These are phyloP conservation scores for Lepidothrix coronata DNA, from an alignment of 2,113 vertebrate species.

Conservation along the genomic window DNA sequence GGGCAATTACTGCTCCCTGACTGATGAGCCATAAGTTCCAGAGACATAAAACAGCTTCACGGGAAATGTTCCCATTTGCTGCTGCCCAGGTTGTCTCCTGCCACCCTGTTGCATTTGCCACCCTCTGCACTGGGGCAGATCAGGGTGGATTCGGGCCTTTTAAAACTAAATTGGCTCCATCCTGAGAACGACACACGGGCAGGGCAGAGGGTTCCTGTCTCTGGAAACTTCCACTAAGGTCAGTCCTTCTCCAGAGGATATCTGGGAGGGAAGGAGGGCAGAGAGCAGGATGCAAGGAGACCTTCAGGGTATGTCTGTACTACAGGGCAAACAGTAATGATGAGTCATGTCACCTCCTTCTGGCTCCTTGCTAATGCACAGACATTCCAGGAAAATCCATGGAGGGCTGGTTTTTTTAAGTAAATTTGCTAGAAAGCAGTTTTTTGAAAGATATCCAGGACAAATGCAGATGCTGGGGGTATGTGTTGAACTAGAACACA, in stretches of 20 bases:
- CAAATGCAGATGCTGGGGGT: not conserved
- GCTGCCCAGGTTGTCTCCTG: not conserved
- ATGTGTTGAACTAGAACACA: not conserved
- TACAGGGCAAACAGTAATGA: not conserved
- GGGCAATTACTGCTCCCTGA: not conserved
- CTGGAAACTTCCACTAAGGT: not conserved
- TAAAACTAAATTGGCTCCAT: not conserved
- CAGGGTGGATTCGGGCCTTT: not conserved
- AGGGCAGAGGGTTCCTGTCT: not conserved
- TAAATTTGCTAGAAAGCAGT: not conserved
- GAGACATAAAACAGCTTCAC: not conserved
- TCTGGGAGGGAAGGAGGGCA: not conserved
- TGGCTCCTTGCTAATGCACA: rapidly evolving
- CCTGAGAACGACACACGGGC: not conserved
- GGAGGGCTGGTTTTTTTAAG: not conserved
- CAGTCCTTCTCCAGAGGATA: not conserved
- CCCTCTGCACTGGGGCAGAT: not conserved
- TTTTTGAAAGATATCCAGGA: not conserved
- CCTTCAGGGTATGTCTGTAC: not conserved
- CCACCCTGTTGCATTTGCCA: not conserved
- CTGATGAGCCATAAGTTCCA: not conserved
- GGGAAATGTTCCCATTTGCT: not conserved
- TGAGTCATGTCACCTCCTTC: not conserved
- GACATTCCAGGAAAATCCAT: not conserved
- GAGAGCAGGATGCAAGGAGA: not conserved